A percentile compares a stretch with the other conserved stretches of the same genome.
phyloP scores from a whole-genome alignment of 37 sponge, comb jelly and placozoan species.

The Beroe forskalii region DNA sequence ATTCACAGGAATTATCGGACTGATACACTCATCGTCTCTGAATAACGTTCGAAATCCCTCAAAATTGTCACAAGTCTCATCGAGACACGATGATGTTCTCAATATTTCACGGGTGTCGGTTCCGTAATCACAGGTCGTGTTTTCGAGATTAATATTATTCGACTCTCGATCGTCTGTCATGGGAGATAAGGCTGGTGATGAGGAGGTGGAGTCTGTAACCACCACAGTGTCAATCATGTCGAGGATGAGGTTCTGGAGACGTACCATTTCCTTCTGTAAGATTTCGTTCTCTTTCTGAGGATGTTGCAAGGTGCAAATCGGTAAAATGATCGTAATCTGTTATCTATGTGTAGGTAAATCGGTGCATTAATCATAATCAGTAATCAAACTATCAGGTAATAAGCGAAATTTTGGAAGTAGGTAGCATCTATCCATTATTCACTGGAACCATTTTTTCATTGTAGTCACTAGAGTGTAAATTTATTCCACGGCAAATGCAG shows the following conservation, averaged over 20 bases:
- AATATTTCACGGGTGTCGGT: neutral
- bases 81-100: neutral
- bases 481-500: too few species aligned
- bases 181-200: too few species aligned
- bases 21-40: neutral
- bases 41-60: too few species aligned
- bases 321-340: neutral
- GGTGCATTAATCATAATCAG: too few species aligned
- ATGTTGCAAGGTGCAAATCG: neutral
- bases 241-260: neutral
- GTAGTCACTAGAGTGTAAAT: too few species aligned
- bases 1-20: neutral
- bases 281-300: neutral
- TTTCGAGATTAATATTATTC: neutral
- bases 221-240: conserved; percentile 47
- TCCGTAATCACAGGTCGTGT: neutral
- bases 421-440: too few species aligned
- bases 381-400: too few species aligned
- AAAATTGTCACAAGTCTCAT: neutral
- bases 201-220: neutral
- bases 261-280: conserved; percentile 10
- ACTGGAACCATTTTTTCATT: too few species aligned
- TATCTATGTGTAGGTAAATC: too few species aligned
- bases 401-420: too few species aligned
- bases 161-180: neutral